Base-by-base conservation (phyloP, 2,888 invertebrate species). In the Phalera bucephala region DNA sequence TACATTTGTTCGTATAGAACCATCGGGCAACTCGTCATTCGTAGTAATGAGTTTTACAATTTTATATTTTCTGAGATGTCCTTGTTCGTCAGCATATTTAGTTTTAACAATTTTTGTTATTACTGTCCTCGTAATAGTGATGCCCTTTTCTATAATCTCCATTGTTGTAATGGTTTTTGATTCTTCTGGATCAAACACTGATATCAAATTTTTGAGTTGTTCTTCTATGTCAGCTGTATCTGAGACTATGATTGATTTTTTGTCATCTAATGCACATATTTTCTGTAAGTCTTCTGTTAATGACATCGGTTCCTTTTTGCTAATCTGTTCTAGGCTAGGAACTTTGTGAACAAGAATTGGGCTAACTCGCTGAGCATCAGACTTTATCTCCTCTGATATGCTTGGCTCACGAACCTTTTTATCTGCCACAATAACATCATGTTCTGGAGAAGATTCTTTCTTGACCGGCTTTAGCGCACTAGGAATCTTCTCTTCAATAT, bases 11-110 rank as follows among this genome's bases (percentile, higher is more conserved):
- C 26, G 31, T 9, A 35, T 35, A 6, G 44, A 45, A 2, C 51
- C 59, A 35, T 58, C 46, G 5, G 58, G 56, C 11, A 52, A 46
- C 8, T 36, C 40, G 31, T 61, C 57, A 29, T 11, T 29, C 2
- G 19, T 29, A 3, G 11, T 19, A 3, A 29, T 7, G 2, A 29
- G 7, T 29, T 3, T 17, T 0, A 29, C 19, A 19, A 7, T 19
- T 17, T 29, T 29, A 10, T 19, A 29, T 11, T 29, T 29, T 29
- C 4, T 17, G 1, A 29, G 11, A 11, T 29, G 29, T n/a, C 29
- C 29, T 8, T 11, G 11, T 45, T 19, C 6, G n/a, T 29, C 29
- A 8, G 29, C 29, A 8, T 11, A 29, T 29, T 29, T 19, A 6
- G 17, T 29, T 26, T 8, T 34, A 1, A 22, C 19, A 12, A 3